Conservation (phyloP, 2,888 invertebrate species). For the Automeris io region DNA sequence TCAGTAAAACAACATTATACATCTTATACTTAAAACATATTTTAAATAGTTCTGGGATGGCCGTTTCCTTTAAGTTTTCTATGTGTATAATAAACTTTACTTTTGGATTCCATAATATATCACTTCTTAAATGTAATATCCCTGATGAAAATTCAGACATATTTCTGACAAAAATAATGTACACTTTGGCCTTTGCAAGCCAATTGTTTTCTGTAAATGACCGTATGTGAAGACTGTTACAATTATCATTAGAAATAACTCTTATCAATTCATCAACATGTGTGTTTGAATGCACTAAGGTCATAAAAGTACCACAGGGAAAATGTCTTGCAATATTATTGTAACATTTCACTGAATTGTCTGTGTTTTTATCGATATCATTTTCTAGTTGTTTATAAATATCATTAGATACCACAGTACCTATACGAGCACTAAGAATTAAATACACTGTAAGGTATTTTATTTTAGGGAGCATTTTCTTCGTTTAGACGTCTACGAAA, state of each 20-base stretch:
- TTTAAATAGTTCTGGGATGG: conserved; percentile 24
- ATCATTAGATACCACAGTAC: not conserved
- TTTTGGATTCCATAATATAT: conserved; percentile 43
- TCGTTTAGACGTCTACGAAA: not conserved
- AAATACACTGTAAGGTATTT: not conserved
- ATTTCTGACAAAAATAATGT: conserved; percentile 32
- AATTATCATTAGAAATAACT: conserved; percentile 19
- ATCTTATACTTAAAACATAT: conserved; percentile 28
- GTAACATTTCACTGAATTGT: not conserved
- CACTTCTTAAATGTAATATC: conserved; percentile 25
- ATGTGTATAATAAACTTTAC: conserved; percentile 34
- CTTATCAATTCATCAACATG: conserved; percentile 20
- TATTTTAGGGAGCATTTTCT: not conserved
- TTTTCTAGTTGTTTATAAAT: not conserved
- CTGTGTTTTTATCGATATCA: not conserved
- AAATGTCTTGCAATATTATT: conserved; percentile 22
- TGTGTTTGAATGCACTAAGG: conserved; percentile 24
- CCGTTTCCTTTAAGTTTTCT: conserved; percentile 16
- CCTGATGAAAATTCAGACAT: conserved; percentile 21
- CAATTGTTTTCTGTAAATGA: conserved; percentile 24
- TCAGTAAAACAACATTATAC: conserved; percentile 32
- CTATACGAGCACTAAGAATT: not conserved
- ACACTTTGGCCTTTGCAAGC: conserved; percentile 27
- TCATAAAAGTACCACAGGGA: conserved; percentile 24
- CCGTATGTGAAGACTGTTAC: conserved; percentile 28